These are phyloP conservation scores for Eupelmus urozonus DNA, from an alignment of 2,888 invertebrate species.

Conservation along the genomic window DNA sequence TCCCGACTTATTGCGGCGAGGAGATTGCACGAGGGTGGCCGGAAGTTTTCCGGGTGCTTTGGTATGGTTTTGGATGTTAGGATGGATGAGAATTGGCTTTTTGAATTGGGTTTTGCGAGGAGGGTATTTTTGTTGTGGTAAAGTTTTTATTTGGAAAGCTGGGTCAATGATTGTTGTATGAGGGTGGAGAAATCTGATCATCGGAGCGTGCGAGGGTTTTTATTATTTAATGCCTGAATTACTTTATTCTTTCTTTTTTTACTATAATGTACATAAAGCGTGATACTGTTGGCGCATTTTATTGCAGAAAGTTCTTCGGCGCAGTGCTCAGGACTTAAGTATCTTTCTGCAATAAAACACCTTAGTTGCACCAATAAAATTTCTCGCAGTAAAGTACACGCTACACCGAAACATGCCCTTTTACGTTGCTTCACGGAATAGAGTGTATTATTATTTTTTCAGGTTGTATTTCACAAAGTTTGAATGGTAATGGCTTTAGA, in stretches of 20 bases:
- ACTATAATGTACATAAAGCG: constrained; percentile 24
- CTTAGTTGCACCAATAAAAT: constrained; percentile 47
- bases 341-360: constrained; percentile 36
- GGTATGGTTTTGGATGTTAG: too few species aligned
- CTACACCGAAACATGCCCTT: constrained; percentile 8
- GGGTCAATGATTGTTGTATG: too few species aligned
- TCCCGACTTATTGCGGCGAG: neutral
- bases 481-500: too few species aligned
- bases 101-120: too few species aligned
- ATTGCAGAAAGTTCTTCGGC: constrained; percentile 38
- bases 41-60: too few species aligned
- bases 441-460: neutral
- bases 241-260: too few species aligned
- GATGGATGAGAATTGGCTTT: too few species aligned
- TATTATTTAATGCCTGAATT: constrained; percentile 12
- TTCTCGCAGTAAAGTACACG: constrained; percentile 28
- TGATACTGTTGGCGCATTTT: constrained; percentile 34
- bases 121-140: too few species aligned
- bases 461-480: too few species aligned
- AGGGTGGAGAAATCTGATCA: neutral
- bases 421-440: neutral
- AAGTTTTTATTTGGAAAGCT: neutral
- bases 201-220: neutral
- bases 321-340: constrained; percentile 5
- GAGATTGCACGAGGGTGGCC: too few species aligned